Conservation (phyloP, 2,113 vertebrate species). For the Rhabdornis inornatus region DNA sequence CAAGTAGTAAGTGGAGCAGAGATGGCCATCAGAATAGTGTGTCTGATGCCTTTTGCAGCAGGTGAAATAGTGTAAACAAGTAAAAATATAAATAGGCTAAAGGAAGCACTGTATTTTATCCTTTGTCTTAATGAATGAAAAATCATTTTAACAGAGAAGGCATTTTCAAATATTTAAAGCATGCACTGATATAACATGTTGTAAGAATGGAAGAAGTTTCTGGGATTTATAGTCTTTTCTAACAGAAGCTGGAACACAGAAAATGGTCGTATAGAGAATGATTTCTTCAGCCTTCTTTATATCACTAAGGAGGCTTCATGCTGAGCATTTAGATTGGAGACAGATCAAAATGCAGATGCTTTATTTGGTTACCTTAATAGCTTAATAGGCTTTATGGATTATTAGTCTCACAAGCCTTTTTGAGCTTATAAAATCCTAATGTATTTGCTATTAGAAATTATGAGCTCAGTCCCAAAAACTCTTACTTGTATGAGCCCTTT, state of each 20-base stretch:
- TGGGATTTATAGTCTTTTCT: not conserved
- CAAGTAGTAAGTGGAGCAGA: not conserved
- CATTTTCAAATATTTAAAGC: not conserved
- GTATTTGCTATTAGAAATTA: constrained; percentile 39
- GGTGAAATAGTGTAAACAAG: not conserved
- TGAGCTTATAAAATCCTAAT: constrained; percentile 47
- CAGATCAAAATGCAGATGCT: constrained; percentile 55
- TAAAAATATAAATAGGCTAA: not conserved
- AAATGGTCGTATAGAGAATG: not conserved
- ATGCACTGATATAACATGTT: not conserved
- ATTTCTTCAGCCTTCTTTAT: not conserved
- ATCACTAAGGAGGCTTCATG: not conserved
- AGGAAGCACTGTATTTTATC: not conserved
- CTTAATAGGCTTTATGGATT: constrained; percentile 61
- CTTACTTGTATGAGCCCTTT: not conserved
- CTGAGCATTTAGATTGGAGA: constrained; percentile 5
- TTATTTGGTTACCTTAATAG: constrained; percentile 64
- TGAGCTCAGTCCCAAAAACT: not conserved
- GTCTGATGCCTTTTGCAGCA: not conserved
- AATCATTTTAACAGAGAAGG: not conserved
- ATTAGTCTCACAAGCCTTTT: constrained; percentile 55
- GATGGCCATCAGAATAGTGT: not conserved
- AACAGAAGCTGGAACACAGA: not conserved
- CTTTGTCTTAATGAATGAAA: not conserved
- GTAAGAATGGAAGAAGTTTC: not conserved